Conservation (phyloP, 2,888 invertebrate species). For the Conops quadrifasciatus region DNA sequence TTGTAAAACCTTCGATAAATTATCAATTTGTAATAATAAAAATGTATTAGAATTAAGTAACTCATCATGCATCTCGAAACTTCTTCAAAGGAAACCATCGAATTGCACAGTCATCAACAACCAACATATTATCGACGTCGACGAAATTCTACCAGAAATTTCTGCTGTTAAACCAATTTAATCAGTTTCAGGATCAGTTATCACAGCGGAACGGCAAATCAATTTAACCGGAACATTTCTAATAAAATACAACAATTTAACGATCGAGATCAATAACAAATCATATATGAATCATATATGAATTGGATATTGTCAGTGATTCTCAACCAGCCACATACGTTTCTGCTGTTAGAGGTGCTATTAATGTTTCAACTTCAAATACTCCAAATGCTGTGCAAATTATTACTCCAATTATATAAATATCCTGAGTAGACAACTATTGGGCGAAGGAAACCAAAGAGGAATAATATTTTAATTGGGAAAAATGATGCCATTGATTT, state of each 20-base stretch:
- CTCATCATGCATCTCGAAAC: background rate
- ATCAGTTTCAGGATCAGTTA: conserved; percentile 20
- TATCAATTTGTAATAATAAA: background rate
- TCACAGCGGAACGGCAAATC: background rate
- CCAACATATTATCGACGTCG: conserved; percentile 34
- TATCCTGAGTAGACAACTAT: too few species aligned
- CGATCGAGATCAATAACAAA: conserved; percentile 33
- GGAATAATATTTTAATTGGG: too few species aligned
- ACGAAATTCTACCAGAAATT: too few species aligned
- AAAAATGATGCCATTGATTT: too few species aligned
- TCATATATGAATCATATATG: too few species aligned
- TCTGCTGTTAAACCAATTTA: conserved; percentile 40
- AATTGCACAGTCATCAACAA: conserved; percentile 36
- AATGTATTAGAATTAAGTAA: conserved; percentile 5
- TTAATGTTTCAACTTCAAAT: too few species aligned
- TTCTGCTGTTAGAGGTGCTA: too few species aligned
- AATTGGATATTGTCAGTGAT: too few species aligned
- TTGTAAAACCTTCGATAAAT: background rate
- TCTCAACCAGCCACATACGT: too few species aligned
- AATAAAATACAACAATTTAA: conserved; percentile 30
- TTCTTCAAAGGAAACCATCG: conserved; percentile 33
- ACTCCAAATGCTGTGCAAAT: too few species aligned
- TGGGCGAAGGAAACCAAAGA: too few species aligned
- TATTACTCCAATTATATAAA: too few species aligned
- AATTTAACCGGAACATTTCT: conserved; percentile 32